Evolutionary conservation across 1,140 invertebrate genomes (phyloP).

Genomic region (Solen grandis): DNA sequence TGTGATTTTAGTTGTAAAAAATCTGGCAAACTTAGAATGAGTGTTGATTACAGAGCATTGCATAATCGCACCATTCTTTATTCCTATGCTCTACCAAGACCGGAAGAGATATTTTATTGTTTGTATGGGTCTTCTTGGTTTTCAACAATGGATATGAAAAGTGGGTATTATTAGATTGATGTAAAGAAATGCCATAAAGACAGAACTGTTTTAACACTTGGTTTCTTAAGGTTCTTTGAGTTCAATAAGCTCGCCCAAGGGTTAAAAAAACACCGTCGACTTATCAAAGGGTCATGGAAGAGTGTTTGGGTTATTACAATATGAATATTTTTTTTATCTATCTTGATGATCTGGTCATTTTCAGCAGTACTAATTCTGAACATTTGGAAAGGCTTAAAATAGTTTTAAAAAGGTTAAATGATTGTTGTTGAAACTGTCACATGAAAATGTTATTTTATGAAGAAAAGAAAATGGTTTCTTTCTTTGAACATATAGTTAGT

Average conservation of each 20-base stretch:
- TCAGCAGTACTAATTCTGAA: neutral
- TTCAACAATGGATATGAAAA: neutral
- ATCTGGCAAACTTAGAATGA: neutral
- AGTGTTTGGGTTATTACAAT: slow-evolving; percentile 20
- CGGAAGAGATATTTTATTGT: neutral
- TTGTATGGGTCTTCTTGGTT: slow-evolving; percentile 1
- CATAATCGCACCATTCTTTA: neutral
- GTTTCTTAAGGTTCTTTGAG: slow-evolving; percentile 17
- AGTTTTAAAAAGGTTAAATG: neutral
- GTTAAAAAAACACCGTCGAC: slow-evolving; percentile 36
- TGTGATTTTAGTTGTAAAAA: neutral
- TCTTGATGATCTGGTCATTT: slow-evolving; percentile 50
- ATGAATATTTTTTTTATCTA: slow-evolving; percentile 24
- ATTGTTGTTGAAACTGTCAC: slow-evolving; percentile 26
- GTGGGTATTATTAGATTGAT: neutral
- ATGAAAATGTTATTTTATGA: slow-evolving; percentile 37
- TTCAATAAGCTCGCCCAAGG: slow-evolving; percentile 4
- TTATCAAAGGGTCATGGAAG: slow-evolving; percentile 48
- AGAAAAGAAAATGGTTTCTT: slow-evolving; percentile 11
- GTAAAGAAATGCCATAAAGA: neutral
- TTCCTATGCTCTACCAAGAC: neutral
- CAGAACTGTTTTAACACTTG: neutral
- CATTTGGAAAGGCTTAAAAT: neutral
- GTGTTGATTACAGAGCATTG: neutral
- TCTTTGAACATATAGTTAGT: slow-evolving; percentile 43